phyloP scores from a whole-genome alignment of 2,797 vertebrate species.

The Caiman crocodilus region DNA sequence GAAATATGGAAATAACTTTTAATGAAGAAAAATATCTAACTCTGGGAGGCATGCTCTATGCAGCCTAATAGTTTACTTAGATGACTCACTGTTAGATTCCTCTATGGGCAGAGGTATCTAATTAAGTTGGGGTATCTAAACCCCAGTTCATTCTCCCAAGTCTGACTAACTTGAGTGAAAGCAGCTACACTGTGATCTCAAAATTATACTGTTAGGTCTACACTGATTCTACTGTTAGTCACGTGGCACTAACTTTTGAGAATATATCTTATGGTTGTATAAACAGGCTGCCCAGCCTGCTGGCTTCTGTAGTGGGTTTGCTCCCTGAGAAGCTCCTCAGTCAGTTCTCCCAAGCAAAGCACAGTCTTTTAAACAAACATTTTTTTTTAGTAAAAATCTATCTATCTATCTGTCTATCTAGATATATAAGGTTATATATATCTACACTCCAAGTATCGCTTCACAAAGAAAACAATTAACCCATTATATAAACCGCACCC shows the following conservation, averaged over 20 bases:
- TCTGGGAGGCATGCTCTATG: background rate
- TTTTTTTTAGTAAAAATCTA: too few relatives aligned
- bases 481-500: too few relatives aligned
- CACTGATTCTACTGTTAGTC: background rate
- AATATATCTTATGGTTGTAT: background rate
- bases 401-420: too few relatives aligned
- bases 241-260: background rate
- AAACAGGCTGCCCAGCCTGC: too few relatives aligned
- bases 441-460: too few relatives aligned
- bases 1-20: constrained; percentile 5
- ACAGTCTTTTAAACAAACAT: too few relatives aligned
- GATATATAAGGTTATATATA: too few relatives aligned
- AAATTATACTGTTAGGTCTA: background rate
- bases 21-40: background rate
- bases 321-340: too few relatives aligned
- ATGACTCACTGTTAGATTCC: background rate
- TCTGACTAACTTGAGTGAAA: background rate
- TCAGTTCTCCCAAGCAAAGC: too few relatives aligned
- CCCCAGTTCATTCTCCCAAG: background rate
- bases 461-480: too few relatives aligned
- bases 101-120: background rate
- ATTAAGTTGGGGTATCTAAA: background rate
- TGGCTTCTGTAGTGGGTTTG: too few relatives aligned
- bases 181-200: background rate
- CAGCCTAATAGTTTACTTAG: background rate